Base-by-base conservation (phyloP, 2,113 vertebrate genomes). In the Dinomys branickii region DNA sequence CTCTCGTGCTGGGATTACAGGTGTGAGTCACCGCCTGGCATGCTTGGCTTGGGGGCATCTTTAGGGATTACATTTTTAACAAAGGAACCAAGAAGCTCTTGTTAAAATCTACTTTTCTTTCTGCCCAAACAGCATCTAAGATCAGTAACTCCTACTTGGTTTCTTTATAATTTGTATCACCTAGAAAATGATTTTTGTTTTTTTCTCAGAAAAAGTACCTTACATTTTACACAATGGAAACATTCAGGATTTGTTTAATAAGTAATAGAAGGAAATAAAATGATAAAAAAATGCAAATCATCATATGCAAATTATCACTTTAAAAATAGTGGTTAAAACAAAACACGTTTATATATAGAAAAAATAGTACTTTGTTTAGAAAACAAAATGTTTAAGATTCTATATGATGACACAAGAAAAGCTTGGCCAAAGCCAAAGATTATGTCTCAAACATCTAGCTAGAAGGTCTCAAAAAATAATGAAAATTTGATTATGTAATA, bases 401-500 rank as follows among this genome's bases (percentile, higher is more conserved):
- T 65, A 14, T 4, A 38, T 78, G 59, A 89, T 22, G 30, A 10
- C 80, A 52, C 71, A 81, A 75, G 52, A 80, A 86, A 96, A 82
- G 77, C n/a, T 19, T 8, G 88, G 78, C 26, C 7, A 78, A 91
- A 88, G 33, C 44, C 85, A 75, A 88, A 54, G 19, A 63, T 56
- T 75, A 73, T 77, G 91, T 96, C 93, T 84, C 81, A 91, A 81
- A 91, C 58, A 65, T 82, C 69, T 91, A 93, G 59, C 81, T 69
- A 84, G 7, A 85, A 22, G 71, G 63, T 90, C 96, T 93, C 50
- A 41, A 96, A 89, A 95, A 90, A 87, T 89, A 24, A 88, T 81
- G 80, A 96, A 96, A 94, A 91, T 84, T 91, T 52, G 95, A 88
- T 87, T 93, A 95, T 71, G 88, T 63, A 95, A 97, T 52, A 97